Base-by-base conservation (phyloP, 1,140 invertebrate genomes). In the Limonius californicus region DNA sequence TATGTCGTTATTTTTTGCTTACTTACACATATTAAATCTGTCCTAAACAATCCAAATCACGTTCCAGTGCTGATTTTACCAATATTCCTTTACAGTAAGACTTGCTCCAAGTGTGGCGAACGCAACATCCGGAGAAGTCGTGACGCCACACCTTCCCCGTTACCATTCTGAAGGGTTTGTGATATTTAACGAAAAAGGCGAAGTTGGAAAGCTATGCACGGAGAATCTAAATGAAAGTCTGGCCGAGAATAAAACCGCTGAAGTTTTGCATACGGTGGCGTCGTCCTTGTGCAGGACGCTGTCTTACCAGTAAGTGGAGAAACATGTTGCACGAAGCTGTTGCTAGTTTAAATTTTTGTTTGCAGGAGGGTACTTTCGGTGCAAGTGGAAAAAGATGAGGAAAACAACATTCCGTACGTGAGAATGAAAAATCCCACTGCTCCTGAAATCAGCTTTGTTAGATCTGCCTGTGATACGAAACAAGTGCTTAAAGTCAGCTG, bases 401-500 rank as follows among this genome's bases (percentile, higher is more conserved):
- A 78, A 66, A 53, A 63, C 7, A 70, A 76, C 59, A 70, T 74
- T 21, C 61, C 71, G 11, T 92, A 92, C 69, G 90, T 92, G 0
- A 84, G 88, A 68, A 88, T 93, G 69, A 85, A 89, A 64, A 87
- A 92, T 76, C 89, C 90, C 0, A 82, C 83, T 43, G 89, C 89
- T 1, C 77, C 86, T 1, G 90, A 93, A 78, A 91, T 94, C 19
- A 89, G 85, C 14, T 94, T 94, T 67, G 80, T 90, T 9, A 84
- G 87, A 60, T 86, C 86, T 9, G 78, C 84, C 23, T 94, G 91
- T 73, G 84, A 85, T 0, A 83, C 84, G n/a, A 85, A 85, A 62
- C 85, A 89, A 78, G 91, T 93, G 11, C 83, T 94, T 50, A 89
- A 89, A 74, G 85, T 94, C 19, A 81, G 84, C 4, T 94, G 92